These are phyloP conservation scores for Nerophis lumbriciformis DNA, from an alignment of 2,113 vertebrate species.

Conservation along the genomic window DNA sequence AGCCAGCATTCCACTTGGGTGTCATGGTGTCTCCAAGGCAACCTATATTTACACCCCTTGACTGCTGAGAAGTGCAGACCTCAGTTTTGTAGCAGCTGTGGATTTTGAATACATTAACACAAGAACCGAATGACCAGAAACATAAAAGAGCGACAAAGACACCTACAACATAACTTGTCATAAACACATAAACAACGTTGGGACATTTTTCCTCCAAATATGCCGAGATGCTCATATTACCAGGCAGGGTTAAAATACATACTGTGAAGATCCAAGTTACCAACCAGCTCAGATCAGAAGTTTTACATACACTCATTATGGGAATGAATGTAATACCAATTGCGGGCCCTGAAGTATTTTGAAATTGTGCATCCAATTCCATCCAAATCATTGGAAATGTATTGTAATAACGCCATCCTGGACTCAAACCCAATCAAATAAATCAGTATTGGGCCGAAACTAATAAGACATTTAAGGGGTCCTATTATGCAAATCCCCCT, in stretches of 20 bases:
- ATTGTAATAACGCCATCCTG: too few relatives aligned
- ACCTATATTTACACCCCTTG: conserved; percentile 68
- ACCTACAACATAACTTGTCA: neutral
- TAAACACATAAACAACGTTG: conserved; percentile 42
- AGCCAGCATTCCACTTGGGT: conserved; percentile 46
- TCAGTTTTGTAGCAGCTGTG: conserved; percentile 55
- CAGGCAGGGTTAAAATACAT: conserved; percentile 22
- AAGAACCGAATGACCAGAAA: conserved; percentile 18
- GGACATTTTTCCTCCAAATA: conserved; percentile 38
- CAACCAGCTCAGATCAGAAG: too few relatives aligned
- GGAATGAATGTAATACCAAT: too few relatives aligned
- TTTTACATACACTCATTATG: too few relatives aligned
- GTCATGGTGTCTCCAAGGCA: conserved; percentile 64
- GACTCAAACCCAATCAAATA: too few relatives aligned
- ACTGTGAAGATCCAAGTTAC: neutral
- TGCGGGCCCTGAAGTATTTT: too few relatives aligned
- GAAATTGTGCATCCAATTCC: too few relatives aligned
- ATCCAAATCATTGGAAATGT: too few relatives aligned
- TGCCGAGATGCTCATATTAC: conserved; percentile 56
- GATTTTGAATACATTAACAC: conserved; percentile 22
- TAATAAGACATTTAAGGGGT: too few relatives aligned
- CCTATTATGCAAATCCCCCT: too few relatives aligned
- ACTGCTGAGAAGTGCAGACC: conserved; percentile 30
- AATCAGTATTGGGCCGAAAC: too few relatives aligned
- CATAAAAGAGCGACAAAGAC: neutral